Percentiles rank a stretch among this genome's conserved stretches.
Conservation (phyloP, 2,113 vertebrate species). For the Hyperoodon ampullatus region DNA sequence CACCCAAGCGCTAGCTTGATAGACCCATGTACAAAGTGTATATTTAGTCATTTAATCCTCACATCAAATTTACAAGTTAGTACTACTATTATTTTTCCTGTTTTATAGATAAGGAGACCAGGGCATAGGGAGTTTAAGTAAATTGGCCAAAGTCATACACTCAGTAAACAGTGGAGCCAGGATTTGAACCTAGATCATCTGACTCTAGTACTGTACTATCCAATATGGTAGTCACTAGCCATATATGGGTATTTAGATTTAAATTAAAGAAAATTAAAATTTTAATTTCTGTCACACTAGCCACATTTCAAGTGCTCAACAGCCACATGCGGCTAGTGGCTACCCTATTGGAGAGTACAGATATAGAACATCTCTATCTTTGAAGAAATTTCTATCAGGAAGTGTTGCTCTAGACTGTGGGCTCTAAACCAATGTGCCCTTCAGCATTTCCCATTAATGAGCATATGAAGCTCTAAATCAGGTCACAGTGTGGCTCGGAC, state of each 20-base stretch:
- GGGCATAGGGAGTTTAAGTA: background rate
- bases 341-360: background rate
- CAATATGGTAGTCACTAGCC: background rate
- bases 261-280: background rate
- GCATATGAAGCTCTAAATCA: background rate
- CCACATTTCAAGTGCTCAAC: background rate
- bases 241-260: background rate
- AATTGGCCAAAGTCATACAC: background rate
- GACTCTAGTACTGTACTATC: background rate
- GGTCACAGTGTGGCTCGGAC: background rate
- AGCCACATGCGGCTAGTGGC: background rate
- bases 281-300: background rate
- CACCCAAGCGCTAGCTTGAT: background rate
- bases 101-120: background rate
- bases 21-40: background rate
- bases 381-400: background rate
- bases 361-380: background rate
- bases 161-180: background rate
- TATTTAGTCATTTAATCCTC: background rate
- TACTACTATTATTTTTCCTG: background rate
- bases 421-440: background rate
- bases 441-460: background rate
- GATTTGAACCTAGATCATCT: conserved; percentile 12
- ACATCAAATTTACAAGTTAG: background rate
- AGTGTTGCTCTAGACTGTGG: background rate